These are phyloP conservation scores for Erannis defoliaria DNA, from an alignment of 2,888 invertebrate species.

Conservation along the genomic window DNA sequence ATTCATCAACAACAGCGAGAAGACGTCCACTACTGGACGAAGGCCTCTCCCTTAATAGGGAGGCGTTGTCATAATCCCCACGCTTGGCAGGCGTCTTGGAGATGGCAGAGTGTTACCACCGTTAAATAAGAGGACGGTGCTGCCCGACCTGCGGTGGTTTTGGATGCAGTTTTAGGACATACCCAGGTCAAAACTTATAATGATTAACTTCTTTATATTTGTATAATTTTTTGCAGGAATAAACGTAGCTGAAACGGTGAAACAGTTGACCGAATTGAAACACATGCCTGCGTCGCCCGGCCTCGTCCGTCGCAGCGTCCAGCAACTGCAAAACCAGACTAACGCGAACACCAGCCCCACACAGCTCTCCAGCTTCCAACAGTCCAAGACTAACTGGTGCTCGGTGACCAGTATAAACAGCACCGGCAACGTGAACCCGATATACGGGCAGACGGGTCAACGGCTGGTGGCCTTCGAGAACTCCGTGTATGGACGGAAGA, in stretches of 20 bases:
- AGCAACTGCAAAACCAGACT: constrained; percentile 64
- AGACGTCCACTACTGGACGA: too few relatives aligned
- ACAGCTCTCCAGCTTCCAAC: constrained; percentile 67
- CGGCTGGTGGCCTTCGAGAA: constrained; percentile 78
- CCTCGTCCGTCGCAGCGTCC: constrained; percentile 87
- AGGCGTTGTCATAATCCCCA: too few relatives aligned
- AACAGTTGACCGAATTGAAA: constrained; percentile 93
- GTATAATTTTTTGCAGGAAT: constrained; percentile 62
- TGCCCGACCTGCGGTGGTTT: too few relatives aligned
- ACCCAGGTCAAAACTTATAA: not conserved
- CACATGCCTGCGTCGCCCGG: constrained; percentile 96
- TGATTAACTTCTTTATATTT: too few relatives aligned
- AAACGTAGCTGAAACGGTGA: constrained; percentile 94
- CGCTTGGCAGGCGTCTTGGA: too few relatives aligned
- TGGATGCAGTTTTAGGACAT: too few relatives aligned
- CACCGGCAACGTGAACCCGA: constrained; percentile 79
- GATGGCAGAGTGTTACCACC: too few relatives aligned
- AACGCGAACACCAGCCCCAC: constrained; percentile 56
- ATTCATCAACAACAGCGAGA: too few relatives aligned
- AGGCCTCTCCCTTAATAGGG: too few relatives aligned
- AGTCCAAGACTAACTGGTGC: constrained; percentile 72
- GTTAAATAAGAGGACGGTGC: too few relatives aligned
- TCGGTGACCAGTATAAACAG: constrained; percentile 72
- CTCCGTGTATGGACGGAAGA: constrained; percentile 80
- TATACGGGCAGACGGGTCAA: constrained; percentile 81